Evolutionary conservation across 1,140 invertebrate species (phyloP).

Genomic region (Thaumatotibia leucotreta): DNA sequence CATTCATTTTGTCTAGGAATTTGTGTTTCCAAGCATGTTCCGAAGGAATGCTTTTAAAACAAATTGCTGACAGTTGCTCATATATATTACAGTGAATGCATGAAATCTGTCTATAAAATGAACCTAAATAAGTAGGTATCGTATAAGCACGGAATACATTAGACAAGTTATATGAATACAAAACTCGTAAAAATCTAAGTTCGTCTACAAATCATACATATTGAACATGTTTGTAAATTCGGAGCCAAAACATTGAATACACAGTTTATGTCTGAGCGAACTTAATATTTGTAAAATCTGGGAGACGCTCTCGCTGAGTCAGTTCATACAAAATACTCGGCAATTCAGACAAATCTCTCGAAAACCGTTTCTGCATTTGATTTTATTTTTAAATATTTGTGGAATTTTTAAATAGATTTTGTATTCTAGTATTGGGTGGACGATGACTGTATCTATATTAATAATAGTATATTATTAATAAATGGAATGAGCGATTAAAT

Average conservation of each 20-base stretch:
- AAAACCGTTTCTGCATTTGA: neutral
- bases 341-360: neutral
- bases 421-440: neutral
- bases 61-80: too few species aligned
- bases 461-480: too few species aligned
- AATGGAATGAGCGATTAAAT: too few species aligned
- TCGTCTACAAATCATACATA: neutral
- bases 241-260: neutral
- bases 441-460: too few species aligned
- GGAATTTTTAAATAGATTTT: neutral
- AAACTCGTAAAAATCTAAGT: neutral
- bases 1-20: too few species aligned
- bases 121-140: neutral
- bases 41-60: too few species aligned
- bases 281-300: neutral
- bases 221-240: neutral
- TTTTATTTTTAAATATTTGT: neutral
- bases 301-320: neutral
- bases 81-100: too few species aligned
- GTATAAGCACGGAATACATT: neutral
- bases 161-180: neutral
- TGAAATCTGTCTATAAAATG: neutral
- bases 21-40: too few species aligned
- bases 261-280: neutral
- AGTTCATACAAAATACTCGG: neutral